These are phyloP conservation scores for Nyctereutes procyonoides DNA, from an alignment of 2,113 vertebrate genomes.

Conservation along the genomic window DNA sequence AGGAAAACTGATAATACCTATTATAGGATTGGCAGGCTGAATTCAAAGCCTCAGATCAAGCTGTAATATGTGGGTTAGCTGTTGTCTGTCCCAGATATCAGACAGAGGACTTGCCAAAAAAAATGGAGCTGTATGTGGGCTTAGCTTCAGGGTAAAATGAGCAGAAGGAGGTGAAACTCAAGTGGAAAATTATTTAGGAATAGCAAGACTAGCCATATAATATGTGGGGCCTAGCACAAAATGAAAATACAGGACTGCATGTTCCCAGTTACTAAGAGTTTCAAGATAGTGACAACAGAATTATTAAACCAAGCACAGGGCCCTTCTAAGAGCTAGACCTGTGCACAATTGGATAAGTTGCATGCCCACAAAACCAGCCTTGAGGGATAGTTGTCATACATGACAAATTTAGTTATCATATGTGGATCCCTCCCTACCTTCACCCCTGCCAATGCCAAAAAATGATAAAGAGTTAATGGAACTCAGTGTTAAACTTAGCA, in stretches of 20 bases:
- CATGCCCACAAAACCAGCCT: background rate
- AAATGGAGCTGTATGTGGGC: background rate
- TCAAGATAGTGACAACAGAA: background rate
- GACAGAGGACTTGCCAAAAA: background rate
- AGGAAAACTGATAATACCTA: background rate
- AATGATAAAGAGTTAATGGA: background rate
- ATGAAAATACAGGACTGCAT: background rate
- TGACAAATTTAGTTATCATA: background rate
- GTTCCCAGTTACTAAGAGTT: background rate
- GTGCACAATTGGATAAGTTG: background rate
- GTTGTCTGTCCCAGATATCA: background rate
- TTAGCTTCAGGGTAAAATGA: background rate
- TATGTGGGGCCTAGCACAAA: background rate
- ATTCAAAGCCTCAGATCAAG: background rate
- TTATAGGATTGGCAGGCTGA: background rate
- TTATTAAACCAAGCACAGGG: background rate
- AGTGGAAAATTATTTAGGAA: background rate
- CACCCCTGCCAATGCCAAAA: background rate
- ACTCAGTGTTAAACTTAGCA: background rate
- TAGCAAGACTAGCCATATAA: background rate
- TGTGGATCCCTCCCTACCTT: background rate
- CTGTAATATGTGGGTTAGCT: background rate
- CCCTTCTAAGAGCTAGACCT: background rate
- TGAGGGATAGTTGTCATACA: background rate
- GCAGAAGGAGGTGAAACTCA: background rate